These are phyloP conservation scores for Selenia dentaria DNA, from an alignment of 2,888 invertebrate species.

Conservation along the genomic window DNA sequence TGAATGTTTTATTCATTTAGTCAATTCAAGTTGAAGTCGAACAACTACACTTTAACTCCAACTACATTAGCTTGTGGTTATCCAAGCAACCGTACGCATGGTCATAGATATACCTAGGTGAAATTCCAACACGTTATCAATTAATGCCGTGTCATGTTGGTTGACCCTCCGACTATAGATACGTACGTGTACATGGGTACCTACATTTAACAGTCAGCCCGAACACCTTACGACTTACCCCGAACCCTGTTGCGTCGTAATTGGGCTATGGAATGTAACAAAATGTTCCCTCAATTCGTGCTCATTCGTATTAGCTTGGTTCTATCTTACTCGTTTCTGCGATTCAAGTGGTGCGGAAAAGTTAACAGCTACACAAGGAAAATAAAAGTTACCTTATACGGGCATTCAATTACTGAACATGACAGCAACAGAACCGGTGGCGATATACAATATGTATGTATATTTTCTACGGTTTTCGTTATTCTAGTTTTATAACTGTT, in stretches of 20 bases:
- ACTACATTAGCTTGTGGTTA: no score
- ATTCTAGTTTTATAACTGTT: no score
- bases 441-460: no score
- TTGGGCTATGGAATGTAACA: slow-evolving; percentile 17
- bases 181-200: neutral
- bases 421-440: no score
- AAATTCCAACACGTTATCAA: slow-evolving; percentile 29
- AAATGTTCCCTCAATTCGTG: slow-evolving; percentile 7
- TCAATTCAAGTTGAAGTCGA: no score
- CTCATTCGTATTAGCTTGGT: slow-evolving; percentile 5
- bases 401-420: neutral
- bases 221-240: slow-evolving; percentile 9
- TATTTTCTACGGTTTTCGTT: no score
- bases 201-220: slow-evolving; percentile 1
- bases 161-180: slow-evolving; percentile 3
- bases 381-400: neutral
- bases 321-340: neutral
- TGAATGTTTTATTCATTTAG: no score
- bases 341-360: neutral
- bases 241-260: slow-evolving; percentile 15
- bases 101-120: slow-evolving; percentile 3
- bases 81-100: no score
- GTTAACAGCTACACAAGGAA: neutral
- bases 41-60: no score
- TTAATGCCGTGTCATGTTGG: slow-evolving; percentile 21